phyloP scores from a whole-genome alignment of 23 tunicate genomes.

The Styela plicata region DNA sequence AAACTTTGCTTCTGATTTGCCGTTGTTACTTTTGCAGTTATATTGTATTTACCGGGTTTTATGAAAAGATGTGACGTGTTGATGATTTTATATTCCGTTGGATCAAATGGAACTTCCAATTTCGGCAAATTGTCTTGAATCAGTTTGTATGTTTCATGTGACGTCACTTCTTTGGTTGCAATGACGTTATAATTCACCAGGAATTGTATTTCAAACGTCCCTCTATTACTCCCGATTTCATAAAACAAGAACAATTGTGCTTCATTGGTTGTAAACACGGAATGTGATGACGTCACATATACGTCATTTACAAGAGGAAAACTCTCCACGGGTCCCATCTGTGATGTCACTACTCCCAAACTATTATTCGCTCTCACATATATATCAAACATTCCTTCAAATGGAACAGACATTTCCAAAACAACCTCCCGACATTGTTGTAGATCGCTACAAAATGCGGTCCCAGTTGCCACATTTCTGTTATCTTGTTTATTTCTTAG shows the following conservation, averaged over 20 bases:
- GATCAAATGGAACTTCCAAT: too few species aligned
- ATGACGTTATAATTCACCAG: neutral
- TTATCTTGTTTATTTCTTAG: constrained; percentile 6
- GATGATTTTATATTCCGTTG: too few species aligned
- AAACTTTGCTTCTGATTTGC: too few species aligned
- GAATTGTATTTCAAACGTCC: neutral
- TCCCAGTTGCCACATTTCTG: neutral
- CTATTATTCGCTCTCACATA: neutral
- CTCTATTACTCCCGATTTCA: neutral
- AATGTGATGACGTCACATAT: neutral
- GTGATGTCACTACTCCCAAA: neutral
- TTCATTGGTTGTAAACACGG: neutral
- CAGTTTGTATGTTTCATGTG: too few species aligned
- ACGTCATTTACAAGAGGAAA: neutral
- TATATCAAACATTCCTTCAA: neutral
- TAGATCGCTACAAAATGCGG: neutral
- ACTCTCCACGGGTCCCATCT: neutral
- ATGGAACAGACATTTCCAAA: neutral
- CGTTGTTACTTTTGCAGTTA: too few species aligned
- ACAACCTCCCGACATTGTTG: neutral
- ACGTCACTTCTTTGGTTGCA: neutral
- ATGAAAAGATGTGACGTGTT: too few species aligned
- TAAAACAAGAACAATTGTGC: neutral
- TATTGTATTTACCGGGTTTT: too few species aligned
- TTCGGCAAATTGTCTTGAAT: too few species aligned